phyloP scores from a whole-genome alignment of 2,888 invertebrate species.

The Alentia gelatinosa region DNA sequence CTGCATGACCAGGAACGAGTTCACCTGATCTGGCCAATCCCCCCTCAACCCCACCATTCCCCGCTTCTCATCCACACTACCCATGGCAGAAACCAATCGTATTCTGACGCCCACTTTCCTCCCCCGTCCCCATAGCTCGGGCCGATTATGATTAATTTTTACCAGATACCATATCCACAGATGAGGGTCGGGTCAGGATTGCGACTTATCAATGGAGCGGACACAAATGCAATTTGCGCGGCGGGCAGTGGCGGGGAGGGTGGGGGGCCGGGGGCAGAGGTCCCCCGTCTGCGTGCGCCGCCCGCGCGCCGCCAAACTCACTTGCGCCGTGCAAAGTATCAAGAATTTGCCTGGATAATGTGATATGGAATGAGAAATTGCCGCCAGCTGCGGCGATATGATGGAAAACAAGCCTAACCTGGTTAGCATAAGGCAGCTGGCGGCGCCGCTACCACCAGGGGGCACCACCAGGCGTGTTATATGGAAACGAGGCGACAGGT shows the following conservation, averaged over 20 bases:
- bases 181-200: conserved; percentile 43
- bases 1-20: neutral
- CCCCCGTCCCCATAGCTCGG: neutral
- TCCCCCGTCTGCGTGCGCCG: neutral
- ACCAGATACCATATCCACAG: conserved; percentile 47
- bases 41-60: neutral
- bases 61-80: neutral
- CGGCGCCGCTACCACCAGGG: neutral
- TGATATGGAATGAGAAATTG: conserved; percentile 46
- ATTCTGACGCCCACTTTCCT: neutral
- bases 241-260: neutral
- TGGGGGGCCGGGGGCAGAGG: conserved; percentile 22
- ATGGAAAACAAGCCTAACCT: conserved; percentile 54
- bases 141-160: conserved; percentile 54
- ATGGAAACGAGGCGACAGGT: conserved; percentile 50
- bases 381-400: conserved; percentile 29
- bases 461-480: neutral
- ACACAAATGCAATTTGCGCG: conserved; percentile 43
- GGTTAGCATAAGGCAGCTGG: conserved; percentile 52
- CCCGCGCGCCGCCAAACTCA: neutral
- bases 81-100: neutral
- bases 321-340: conserved; percentile 48
- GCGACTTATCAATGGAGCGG: conserved; percentile 48
- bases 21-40: neutral
- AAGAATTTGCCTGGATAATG: conserved; percentile 53